Evolutionary conservation across 2,797 vertebrate genomes (phyloP).

Genomic region (Lithobates pipiens): DNA sequence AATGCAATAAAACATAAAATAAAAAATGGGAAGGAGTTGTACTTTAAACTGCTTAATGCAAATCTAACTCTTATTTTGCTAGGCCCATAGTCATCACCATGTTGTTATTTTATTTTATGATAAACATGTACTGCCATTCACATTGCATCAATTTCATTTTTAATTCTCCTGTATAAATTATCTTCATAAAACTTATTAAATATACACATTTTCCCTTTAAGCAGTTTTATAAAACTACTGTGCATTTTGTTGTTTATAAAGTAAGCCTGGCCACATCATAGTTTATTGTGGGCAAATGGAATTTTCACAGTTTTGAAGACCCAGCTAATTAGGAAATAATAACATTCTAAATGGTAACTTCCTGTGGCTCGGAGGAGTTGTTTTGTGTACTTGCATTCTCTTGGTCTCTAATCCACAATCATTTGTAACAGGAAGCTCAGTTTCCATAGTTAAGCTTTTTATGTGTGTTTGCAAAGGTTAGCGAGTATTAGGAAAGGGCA

Average conservation of each 20-base stretch:
- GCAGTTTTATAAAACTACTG: background rate
- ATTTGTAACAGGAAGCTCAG: conserved; percentile 51
- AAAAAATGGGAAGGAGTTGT: too few species aligned
- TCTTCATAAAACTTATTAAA: too few species aligned
- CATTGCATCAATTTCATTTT: background rate
- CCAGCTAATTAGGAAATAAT: background rate
- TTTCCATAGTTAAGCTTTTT: conserved; percentile 57
- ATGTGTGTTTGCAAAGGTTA: conserved; percentile 51
- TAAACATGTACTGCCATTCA: background rate
- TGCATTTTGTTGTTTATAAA: background rate
- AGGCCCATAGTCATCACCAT: too few species aligned
- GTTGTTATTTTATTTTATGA: background rate
- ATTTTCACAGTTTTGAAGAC: background rate
- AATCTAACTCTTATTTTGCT: too few species aligned
- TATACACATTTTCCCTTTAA: too few species aligned
- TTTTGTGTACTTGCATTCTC: conserved; percentile 41
- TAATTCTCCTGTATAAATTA: too few species aligned
- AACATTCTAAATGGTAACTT: conserved; percentile 10
- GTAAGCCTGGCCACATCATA: background rate
- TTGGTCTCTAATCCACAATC: conserved; percentile 44
- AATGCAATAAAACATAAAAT: too few species aligned
- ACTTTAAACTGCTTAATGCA: too few species aligned
- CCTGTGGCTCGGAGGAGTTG: conserved; percentile 22
- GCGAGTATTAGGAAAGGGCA: conserved; percentile 21
- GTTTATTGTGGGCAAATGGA: background rate